These are phyloP conservation scores for Drosophila setifemur DNA, from an alignment of 1,140 invertebrate genomes.

Conservation along the genomic window DNA sequence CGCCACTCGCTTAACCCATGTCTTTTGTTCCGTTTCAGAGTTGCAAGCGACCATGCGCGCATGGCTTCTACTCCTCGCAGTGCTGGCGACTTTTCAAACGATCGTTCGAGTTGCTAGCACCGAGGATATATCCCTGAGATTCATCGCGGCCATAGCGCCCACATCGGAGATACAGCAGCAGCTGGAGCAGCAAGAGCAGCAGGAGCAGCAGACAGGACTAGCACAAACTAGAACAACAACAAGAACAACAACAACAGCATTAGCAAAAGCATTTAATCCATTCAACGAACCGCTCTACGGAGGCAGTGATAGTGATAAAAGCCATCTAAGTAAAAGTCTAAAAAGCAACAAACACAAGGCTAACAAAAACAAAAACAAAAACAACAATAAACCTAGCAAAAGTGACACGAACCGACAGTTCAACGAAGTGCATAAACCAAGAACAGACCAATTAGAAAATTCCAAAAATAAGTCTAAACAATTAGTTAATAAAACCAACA, in stretches of 20 bases:
- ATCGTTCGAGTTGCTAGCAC: constrained; percentile 82
- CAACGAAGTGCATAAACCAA: constrained; percentile 77
- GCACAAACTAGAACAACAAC: too few species aligned
- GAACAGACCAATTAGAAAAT: constrained; percentile 81
- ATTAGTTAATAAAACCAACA: constrained; percentile 65
- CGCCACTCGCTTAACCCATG: constrained; percentile 69
- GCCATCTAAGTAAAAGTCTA: constrained; percentile 23
- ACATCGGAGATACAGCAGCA: constrained; percentile 25
- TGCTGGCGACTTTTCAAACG: constrained; percentile 83
- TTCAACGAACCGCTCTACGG: constrained; percentile 54
- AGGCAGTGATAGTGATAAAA: constrained; percentile 61
- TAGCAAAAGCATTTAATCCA: constrained; percentile 72
- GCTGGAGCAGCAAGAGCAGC: constrained; percentile 13
- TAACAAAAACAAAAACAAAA: too few species aligned
- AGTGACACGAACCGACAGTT: constrained; percentile 62
- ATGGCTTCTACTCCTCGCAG: constrained; percentile 83
- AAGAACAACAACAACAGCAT: too few species aligned
- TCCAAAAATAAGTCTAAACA: constrained; percentile 74
- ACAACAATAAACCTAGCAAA: constrained; percentile 42
- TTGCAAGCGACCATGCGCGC: constrained; percentile 84
- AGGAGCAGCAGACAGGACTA: constrained; percentile 1
- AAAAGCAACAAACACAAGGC: constrained; percentile 23
- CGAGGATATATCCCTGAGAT: constrained; percentile 81
- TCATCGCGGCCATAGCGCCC: constrained; percentile 76
- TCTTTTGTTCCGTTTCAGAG: constrained; percentile 83